These are phyloP conservation scores for Venustaconcha ellipsiformis DNA, from an alignment of 1,140 invertebrate genomes.

Conservation along the genomic window DNA sequence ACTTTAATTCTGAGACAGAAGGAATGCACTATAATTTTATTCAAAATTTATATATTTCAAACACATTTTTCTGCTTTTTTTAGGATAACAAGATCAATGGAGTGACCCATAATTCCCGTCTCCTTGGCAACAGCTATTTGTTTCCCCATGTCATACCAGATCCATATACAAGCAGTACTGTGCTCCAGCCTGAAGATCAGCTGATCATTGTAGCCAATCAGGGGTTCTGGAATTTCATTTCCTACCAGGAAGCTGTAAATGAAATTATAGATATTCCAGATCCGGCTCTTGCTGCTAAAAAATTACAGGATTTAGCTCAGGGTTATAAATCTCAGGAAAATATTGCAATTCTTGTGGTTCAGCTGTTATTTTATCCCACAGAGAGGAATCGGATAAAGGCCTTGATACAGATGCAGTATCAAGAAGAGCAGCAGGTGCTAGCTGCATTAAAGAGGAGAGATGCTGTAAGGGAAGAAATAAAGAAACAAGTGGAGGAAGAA, in stretches of 20 bases:
- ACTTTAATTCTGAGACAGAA: too few species aligned
- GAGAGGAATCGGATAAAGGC: constrained; percentile 49
- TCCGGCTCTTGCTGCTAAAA: constrained; percentile 67
- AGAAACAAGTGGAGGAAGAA: constrained; percentile 41
- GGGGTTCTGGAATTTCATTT: constrained; percentile 64
- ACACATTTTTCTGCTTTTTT: constrained; percentile 7
- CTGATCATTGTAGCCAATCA: constrained; percentile 67
- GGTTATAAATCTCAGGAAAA: constrained; percentile 67
- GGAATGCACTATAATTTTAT: too few species aligned
- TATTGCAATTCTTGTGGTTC: constrained; percentile 64
- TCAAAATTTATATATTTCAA: too few species aligned
- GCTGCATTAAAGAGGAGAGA: constrained; percentile 39
- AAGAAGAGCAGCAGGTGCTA: constrained; percentile 50
- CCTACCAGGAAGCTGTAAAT: constrained; percentile 63
- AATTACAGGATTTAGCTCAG: constrained; percentile 67
- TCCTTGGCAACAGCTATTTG: constrained; percentile 66
- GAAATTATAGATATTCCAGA: constrained; percentile 62
- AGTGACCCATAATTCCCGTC: constrained; percentile 57
- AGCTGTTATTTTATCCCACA: constrained; percentile 46
- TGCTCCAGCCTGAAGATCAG: constrained; percentile 59
- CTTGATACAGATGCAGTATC: constrained; percentile 44
- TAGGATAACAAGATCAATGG: constrained; percentile 67
- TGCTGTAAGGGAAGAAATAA: constrained; percentile 38
- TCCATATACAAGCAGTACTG: constrained; percentile 53
- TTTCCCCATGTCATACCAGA: constrained; percentile 66